Evolutionary conservation across 1,140 invertebrate genomes (phyloP).

Genomic region (Plutomurus gul): DNA sequence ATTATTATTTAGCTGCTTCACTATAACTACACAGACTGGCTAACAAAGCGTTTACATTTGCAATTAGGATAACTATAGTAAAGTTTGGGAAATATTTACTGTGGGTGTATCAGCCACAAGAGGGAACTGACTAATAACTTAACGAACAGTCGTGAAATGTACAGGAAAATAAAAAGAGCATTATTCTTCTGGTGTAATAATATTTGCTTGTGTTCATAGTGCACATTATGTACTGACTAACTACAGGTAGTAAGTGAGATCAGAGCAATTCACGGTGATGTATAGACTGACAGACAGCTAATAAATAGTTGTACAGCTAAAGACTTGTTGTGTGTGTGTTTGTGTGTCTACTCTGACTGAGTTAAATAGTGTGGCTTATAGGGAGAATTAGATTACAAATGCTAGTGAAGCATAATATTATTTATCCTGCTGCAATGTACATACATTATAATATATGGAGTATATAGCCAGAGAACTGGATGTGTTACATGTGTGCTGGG

Average conservation of each 20-base stretch:
- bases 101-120: background rate
- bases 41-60: background rate
- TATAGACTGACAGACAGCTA: constrained; percentile 32
- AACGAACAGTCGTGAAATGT: background rate
- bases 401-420: no score
- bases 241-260: background rate
- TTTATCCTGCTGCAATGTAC: no score
- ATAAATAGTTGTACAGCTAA: constrained; percentile 12
- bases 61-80: background rate
- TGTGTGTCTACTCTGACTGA: background rate
- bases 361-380: no score
- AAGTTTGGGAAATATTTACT: background rate
- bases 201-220: background rate
- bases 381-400: no score
- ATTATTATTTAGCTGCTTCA: constrained; percentile 10
- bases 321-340: background rate
- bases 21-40: no score
- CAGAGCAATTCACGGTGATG: constrained; percentile 11
- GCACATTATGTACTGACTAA: background rate
- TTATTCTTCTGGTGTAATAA: background rate
- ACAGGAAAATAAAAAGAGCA: background rate
- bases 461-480: background rate
- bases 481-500: background rate
- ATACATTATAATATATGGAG: no score
- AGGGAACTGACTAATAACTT: constrained; percentile 1